Conservation (phyloP, 2,888 invertebrate genomes). For the Lapara coniferarum region DNA sequence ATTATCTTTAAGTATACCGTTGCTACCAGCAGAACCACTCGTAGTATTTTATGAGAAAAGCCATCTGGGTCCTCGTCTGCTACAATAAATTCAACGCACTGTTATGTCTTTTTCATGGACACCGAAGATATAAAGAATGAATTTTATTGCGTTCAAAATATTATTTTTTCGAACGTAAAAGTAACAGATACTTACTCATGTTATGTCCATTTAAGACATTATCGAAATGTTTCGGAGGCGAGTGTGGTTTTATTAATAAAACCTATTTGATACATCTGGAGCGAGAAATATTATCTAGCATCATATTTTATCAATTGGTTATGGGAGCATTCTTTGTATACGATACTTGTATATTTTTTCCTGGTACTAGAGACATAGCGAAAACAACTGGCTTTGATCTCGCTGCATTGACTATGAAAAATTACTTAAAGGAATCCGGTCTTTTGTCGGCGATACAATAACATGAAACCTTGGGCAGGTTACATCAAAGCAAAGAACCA, state of each 20-base stretch:
- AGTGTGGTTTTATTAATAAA: background rate
- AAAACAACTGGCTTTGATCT: conserved; percentile 23
- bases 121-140: conserved; percentile 68
- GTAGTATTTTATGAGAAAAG: conserved; percentile 80
- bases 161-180: conserved; percentile 58
- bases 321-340: background rate
- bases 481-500: conserved; percentile 53
- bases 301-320: background rate
- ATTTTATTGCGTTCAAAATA: conserved; percentile 72
- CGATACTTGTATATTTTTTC: background rate
- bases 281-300: background rate
- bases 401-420: conserved; percentile 29
- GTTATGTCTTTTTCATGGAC: conserved; percentile 82
- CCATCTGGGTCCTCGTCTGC: conserved; percentile 78
- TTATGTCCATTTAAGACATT: conserved; percentile 43
- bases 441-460: conserved; percentile 46
- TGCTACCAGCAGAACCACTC: conserved; percentile 76
- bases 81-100: conserved; percentile 80
- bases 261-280: background rate
- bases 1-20: conserved; percentile 80
- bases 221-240: conserved; percentile 32
- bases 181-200: conserved; percentile 46
- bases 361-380: background rate
- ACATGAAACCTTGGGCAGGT: conserved; percentile 44
- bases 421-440: conserved; percentile 30